phyloP scores from a whole-genome alignment of 2,888 invertebrate species.

The Leptothorax acervorum region DNA sequence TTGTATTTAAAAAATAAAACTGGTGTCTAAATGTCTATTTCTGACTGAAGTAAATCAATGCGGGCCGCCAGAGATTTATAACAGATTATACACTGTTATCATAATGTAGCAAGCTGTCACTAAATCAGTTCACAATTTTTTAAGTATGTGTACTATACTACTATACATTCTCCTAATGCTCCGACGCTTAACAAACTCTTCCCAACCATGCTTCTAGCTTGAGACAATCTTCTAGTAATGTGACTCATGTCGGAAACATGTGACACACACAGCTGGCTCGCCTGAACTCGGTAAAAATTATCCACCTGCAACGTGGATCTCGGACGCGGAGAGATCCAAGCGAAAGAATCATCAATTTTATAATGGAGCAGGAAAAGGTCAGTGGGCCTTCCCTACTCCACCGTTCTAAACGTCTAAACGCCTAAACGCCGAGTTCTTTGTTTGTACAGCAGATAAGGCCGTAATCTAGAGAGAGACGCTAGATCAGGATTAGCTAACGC shows the following conservation, averaged over 20 bases:
- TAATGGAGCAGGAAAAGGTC: neutral
- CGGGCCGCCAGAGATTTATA: neutral
- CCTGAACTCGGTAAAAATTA: neutral
- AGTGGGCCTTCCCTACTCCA: neutral
- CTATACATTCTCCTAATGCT: neutral
- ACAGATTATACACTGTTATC: neutral
- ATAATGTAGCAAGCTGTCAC: neutral
- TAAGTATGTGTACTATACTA: neutral
- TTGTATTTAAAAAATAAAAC: neutral
- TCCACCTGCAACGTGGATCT: neutral
- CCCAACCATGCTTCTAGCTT: neutral
- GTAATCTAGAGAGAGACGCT: conserved; percentile 36
- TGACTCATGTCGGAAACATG: conserved; percentile 2
- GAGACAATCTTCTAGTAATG: neutral
- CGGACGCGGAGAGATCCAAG: neutral
- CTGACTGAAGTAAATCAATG: neutral
- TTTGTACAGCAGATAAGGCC: conserved; percentile 8
- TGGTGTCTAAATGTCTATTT: neutral
- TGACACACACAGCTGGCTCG: conserved; percentile 25
- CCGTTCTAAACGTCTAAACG: neutral
- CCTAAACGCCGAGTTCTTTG: neutral
- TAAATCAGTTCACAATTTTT: neutral
- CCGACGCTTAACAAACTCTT: neutral
- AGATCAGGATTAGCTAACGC: conserved; percentile 48
- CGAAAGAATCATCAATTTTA: neutral